Evolutionary conservation across 1,140 invertebrate genomes (phyloP).

Genomic region (Idris sp.): DNA sequence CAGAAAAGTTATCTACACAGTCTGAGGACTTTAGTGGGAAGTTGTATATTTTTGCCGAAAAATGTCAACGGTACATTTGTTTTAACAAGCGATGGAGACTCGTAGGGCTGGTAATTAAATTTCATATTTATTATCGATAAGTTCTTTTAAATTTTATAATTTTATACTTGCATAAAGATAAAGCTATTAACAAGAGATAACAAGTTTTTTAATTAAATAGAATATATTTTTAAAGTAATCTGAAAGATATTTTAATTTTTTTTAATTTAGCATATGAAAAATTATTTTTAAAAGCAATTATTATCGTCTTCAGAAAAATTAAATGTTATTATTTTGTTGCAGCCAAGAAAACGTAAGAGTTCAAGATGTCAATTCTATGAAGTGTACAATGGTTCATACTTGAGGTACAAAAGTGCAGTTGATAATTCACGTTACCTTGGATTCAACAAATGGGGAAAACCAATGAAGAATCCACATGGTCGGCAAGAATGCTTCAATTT

Average conservation of each 20-base stretch:
- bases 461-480: conserved; percentile 73
- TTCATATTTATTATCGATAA: too few relatives aligned
- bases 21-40: conserved; percentile 78
- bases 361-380: conserved; percentile 79
- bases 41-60: conserved; percentile 79
- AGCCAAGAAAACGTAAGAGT: conserved; percentile 75
- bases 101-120: conserved; percentile 77
- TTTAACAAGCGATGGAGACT: conserved; percentile 80
- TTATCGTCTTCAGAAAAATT: neutral
- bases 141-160: too few relatives aligned
- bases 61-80: conserved; percentile 79
- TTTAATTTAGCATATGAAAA: too few relatives aligned
- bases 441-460: conserved; percentile 78
- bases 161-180: too few relatives aligned
- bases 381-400: conserved; percentile 77
- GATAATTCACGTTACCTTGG: conserved; percentile 75
- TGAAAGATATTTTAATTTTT: too few relatives aligned
- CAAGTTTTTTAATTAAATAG: too few relatives aligned
- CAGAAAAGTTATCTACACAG: conserved; percentile 80
- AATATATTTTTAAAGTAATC: too few relatives aligned
- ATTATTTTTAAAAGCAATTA: too few relatives aligned
- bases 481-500: conserved; percentile 78
- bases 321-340: conserved; percentile 44
- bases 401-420: conserved; percentile 77
- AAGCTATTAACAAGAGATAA: too few relatives aligned